phyloP scores from a whole-genome alignment of 2,797 vertebrate genomes.

The Leuciscus waleckii region DNA sequence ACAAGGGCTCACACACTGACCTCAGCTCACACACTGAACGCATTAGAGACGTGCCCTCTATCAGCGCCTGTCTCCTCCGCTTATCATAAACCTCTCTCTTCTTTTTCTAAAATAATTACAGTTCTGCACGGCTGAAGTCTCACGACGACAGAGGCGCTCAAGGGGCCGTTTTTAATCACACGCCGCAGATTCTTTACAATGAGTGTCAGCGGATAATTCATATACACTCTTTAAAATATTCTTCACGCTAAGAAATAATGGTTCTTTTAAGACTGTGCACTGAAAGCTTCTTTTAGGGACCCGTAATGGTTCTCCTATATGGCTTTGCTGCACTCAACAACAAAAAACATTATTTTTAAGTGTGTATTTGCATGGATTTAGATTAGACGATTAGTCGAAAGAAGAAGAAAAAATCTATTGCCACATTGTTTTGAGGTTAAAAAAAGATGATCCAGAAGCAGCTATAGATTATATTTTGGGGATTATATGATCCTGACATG shows the following conservation, averaged over 20 bases:
- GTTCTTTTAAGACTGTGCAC: not conserved
- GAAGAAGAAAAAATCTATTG: not conserved
- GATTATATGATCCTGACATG: not conserved
- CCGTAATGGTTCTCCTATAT: too few relatives aligned
- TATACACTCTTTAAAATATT: not conserved
- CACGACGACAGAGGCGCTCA: slow-evolving; percentile 75
- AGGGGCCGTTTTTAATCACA: slow-evolving; percentile 75
- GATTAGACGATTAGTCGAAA: slow-evolving; percentile 16
- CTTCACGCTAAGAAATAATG: not conserved
- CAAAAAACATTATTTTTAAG: not conserved
- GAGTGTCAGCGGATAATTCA: slow-evolving; percentile 35
- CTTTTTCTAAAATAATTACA: slow-evolving; percentile 84
- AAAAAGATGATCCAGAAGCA: not conserved
- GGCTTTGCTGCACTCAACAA: too few relatives aligned
- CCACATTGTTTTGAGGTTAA: not conserved
- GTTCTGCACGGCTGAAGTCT: slow-evolving; percentile 81
- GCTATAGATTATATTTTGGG: not conserved
- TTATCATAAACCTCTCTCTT: slow-evolving; percentile 80
- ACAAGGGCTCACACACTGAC: slow-evolving; percentile 60
- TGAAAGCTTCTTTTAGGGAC: too few relatives aligned
- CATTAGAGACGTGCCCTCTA: slow-evolving; percentile 60
- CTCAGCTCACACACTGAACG: slow-evolving; percentile 61
- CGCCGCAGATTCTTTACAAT: slow-evolving; percentile 51
- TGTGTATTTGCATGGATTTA: not conserved
- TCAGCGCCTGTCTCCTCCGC: slow-evolving; percentile 74